Conservation (phyloP, 2,113 vertebrate species). For the Pheucticus melanocephalus region DNA sequence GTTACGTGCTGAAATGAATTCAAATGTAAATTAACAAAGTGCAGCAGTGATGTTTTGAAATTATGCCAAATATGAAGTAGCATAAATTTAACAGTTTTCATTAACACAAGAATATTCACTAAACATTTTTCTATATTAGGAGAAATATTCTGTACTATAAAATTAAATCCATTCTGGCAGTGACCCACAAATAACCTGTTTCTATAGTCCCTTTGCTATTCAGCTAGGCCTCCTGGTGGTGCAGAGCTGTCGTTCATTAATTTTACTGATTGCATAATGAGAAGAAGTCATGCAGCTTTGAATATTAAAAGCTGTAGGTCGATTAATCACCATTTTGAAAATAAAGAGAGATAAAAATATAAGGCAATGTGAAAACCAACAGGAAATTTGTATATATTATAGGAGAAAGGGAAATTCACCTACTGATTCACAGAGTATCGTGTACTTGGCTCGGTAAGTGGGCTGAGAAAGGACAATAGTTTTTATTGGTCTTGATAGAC, state of each 20-base stretch:
- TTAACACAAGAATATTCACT: conserved; percentile 24
- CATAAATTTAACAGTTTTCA: conserved; percentile 39
- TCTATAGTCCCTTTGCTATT: conserved; percentile 32
- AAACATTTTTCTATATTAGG: conserved; percentile 29
- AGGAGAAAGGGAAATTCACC: background rate
- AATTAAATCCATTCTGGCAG: conserved; percentile 19
- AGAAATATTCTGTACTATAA: conserved; percentile 2
- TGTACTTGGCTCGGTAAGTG: background rate
- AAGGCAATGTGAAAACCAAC: background rate
- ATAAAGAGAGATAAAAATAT: conserved; percentile 28
- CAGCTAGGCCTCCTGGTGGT: conserved; percentile 45
- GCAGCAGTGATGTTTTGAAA: background rate
- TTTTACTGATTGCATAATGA: conserved; percentile 66
- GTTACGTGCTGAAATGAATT: background rate
- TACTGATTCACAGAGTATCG: background rate
- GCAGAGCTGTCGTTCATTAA: conserved; percentile 53
- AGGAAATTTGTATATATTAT: background rate
- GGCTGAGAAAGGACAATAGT: background rate
- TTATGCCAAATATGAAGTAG: conserved; percentile 11
- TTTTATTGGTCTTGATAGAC: background rate
- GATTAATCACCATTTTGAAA: conserved; percentile 48
- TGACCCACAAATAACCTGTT: conserved; percentile 54
- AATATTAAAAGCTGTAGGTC: conserved; percentile 51
- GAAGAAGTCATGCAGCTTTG: conserved; percentile 57
- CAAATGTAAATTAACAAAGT: background rate